Base-by-base conservation (phyloP, 2,113 vertebrate species). In the Thalassoma bifasciatum region DNA sequence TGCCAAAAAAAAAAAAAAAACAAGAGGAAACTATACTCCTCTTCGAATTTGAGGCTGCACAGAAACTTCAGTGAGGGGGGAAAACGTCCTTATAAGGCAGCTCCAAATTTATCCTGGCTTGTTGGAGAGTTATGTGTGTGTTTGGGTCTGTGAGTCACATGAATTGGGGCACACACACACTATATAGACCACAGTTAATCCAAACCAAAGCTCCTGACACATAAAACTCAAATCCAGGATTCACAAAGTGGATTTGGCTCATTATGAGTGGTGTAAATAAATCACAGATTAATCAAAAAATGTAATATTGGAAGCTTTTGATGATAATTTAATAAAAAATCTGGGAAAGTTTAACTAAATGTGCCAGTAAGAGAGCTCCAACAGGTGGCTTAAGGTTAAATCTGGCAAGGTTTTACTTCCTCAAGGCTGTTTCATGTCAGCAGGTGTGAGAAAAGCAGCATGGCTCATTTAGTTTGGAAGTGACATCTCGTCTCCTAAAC, bases 31-130 rank as follows among this genome's bases (percentile, higher is more conserved):
- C 58, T 13, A 11, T 21, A 23, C 38, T 69, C 53, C 8, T 40
- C 30, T 42, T 2, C 1, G 13, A 62, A 14, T 13, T 36, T 17
- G n/a, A 0, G 1, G 24, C 50, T 40, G 40, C 54, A 46, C 30
- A 30, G 52, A 63, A 69, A 68, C 67, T 36, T 66, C n/a, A 61
- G 34, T 46, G 72, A 72, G 34, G 52, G 8, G 40, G n/a, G 61
- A 78, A 77, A 73, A 52, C 36, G 13, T 22, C 80, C 86, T 50
- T 87, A 83, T 73, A 77, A 81, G 76, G 82, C 17, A 70, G 58
- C 71, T 72, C 77, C 82, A 83, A 9, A 89, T 81, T 70, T 82
- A 81, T 72, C 59, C 2, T 11, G 12, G 23, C 7, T 5, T 66
- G 62, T 72, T 8, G 19, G 56, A 61, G 67, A 21, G 34, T 40